Base-by-base conservation (phyloP, 2,888 invertebrate genomes). In the Mactromeris polynyma region DNA sequence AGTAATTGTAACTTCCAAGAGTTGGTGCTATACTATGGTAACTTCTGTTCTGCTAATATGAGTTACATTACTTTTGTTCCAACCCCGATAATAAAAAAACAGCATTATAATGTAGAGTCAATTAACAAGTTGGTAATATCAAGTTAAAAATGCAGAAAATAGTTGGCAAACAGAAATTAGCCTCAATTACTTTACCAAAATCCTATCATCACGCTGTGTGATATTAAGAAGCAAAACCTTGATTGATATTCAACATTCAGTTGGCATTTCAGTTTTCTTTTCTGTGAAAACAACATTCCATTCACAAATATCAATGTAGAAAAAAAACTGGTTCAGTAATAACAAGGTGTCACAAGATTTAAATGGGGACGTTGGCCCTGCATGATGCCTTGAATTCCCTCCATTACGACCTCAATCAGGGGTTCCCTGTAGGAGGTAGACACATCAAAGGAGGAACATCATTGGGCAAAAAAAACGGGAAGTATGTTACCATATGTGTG, bases 181-280 rank as follows among this genome's bases (percentile, higher is more conserved):
- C 26, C 19, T 73, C 58, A 64, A 73, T 36, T 33, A 73, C 36
- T 73, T 73, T 73, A 73, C 73, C 73, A 73, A 19, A 33, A 73
- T 26, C 19, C 73, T 73, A 36, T 73, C 33, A 73, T 73, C 33
- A 69, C 7, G 7, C 4, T n/a, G 69, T 33, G 33, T 69, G 69
- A 69, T 69, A 69, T 69, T 69, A 31, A 69, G 33, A 36, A 73
- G 36, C 14, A 64, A 6, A 1, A 64, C 9, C n/a, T 9, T 26
- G 58, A 26, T 26, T 64, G n/a, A 64, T 64, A 64, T 9, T 64
- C 58, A 64, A n/a, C 58, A 64, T 9, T 26, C 9, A 26, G 4
- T 26, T 26, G 26, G 58, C 26, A 64, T 64, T 9, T 64, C 58
- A 64, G 58, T 64, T 64, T 64, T n/a, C n/a, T n/a, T 64, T 26